Evolutionary conservation across 1,140 invertebrate genomes (phyloP).

Genomic region (Philaenus spumarius): DNA sequence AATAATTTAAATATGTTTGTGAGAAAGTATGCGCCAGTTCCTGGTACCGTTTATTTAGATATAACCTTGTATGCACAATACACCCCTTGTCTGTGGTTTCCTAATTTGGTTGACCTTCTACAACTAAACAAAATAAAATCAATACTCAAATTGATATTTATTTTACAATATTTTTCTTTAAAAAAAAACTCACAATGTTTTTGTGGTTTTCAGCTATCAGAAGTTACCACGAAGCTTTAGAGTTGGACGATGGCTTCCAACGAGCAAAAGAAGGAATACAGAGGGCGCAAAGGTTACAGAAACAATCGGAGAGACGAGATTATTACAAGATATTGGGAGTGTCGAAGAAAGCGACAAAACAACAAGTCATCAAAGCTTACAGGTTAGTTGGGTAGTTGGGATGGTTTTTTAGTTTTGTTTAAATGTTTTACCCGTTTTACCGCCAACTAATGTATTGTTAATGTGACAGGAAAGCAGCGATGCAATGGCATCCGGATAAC

Average conservation of each 20-base stretch:
- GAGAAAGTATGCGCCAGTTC: no score
- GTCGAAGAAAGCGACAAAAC: conserved; percentile 78
- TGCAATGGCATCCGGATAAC: conserved; percentile 99
- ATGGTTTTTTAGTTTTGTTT: no score
- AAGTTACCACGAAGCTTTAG: conserved; percentile 79
- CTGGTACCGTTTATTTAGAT: no score
- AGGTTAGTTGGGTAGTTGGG: conserved; percentile 46
- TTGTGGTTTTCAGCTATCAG: conserved; percentile 62
- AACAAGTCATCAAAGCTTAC: conserved; percentile 94
- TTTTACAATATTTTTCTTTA: not conserved
- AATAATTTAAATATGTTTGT: no score
- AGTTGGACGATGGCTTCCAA: conserved; percentile 71
- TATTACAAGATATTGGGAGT: conserved; percentile 98
- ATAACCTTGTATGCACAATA: no score
- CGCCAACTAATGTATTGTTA: conserved; percentile 1
- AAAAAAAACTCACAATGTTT: conserved; percentile 10
- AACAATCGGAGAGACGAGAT: conserved; percentile 87
- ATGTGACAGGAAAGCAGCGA: conserved; percentile 73
- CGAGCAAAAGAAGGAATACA: conserved; percentile 85
- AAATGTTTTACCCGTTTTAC: not conserved
- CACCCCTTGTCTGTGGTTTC: no score
- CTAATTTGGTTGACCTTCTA: no score
- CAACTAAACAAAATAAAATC: no score
- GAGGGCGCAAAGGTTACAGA: conserved; percentile 88
- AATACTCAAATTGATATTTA: no score